Conservation (phyloP, 2,113 vertebrate species). For the Leucopsar rothschildi region DNA sequence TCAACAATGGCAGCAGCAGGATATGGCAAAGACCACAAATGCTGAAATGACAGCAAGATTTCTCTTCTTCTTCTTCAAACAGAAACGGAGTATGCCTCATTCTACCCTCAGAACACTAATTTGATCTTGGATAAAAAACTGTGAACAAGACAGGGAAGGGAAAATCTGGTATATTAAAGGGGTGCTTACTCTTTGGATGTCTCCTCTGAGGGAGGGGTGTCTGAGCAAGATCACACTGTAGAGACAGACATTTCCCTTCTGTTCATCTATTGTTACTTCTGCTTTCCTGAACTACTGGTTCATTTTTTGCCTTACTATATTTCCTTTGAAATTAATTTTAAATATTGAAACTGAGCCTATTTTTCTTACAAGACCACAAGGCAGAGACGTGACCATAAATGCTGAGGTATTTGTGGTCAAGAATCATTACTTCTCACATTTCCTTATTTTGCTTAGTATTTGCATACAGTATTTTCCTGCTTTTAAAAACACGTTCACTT, state of each 20-base stretch:
- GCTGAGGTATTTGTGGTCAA: neutral
- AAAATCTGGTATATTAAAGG: neutral
- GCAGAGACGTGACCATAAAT: neutral
- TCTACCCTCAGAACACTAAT: neutral
- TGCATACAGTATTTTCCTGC: neutral
- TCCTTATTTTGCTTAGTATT: conserved; percentile 2
- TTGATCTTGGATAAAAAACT: neutral
- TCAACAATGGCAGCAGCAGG: neutral
- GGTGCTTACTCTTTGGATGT: neutral
- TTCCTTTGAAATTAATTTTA: neutral
- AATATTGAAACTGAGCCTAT: neutral
- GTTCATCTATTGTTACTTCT: neutral
- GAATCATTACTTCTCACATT: neutral
- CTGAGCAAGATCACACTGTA: neutral
- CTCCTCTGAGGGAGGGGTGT: neutral
- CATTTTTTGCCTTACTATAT: neutral
- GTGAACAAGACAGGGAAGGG: neutral
- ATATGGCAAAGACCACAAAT: neutral
- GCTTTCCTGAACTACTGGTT: neutral
- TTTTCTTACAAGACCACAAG: neutral
- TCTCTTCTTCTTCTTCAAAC: neutral
- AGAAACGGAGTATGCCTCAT: neutral
- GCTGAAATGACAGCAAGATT: neutral
- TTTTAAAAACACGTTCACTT: neutral
- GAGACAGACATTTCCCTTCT: neutral